Evolutionary conservation across 1,140 invertebrate genomes (phyloP).

Genomic region (Maniola jurtina): DNA sequence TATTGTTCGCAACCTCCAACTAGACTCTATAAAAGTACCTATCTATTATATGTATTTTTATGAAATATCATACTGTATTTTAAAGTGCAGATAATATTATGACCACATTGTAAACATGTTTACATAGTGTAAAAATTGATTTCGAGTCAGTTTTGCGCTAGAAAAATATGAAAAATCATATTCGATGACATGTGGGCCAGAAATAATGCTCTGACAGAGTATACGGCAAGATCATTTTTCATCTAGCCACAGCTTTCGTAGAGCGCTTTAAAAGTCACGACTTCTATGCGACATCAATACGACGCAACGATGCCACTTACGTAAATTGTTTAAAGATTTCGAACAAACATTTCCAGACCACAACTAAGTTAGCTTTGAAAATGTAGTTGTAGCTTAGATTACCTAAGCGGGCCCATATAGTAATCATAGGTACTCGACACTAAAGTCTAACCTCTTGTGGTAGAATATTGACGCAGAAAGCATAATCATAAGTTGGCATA

Average conservation of each 20-base stretch:
- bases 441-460: too few relatives aligned
- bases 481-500: too few relatives aligned
- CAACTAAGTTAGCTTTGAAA: too few relatives aligned
- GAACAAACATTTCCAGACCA: too few relatives aligned
- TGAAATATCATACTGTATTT: neutral
- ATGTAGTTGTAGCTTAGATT: too few relatives aligned
- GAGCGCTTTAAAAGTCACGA: neutral
- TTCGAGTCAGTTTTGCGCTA: neutral
- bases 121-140: neutral
- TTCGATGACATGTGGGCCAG: constrained; percentile 28
- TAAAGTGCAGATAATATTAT: neutral
- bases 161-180: constrained; percentile 32
- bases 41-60: too few relatives aligned
- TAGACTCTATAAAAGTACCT: too few relatives aligned
- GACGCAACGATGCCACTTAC: neutral
- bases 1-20: too few relatives aligned
- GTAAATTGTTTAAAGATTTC: too few relatives aligned
- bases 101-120: neutral
- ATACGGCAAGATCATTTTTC: constrained; percentile 40
- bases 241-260: constrained; percentile 31
- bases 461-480: too few relatives aligned
- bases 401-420: too few relatives aligned
- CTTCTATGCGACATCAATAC: neutral
- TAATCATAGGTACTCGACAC: too few relatives aligned
- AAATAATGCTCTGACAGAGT: constrained; percentile 35